These are phyloP conservation scores for Sphaerophoria taeniata DNA, from an alignment of 2,888 invertebrate genomes.

Conservation along the genomic window DNA sequence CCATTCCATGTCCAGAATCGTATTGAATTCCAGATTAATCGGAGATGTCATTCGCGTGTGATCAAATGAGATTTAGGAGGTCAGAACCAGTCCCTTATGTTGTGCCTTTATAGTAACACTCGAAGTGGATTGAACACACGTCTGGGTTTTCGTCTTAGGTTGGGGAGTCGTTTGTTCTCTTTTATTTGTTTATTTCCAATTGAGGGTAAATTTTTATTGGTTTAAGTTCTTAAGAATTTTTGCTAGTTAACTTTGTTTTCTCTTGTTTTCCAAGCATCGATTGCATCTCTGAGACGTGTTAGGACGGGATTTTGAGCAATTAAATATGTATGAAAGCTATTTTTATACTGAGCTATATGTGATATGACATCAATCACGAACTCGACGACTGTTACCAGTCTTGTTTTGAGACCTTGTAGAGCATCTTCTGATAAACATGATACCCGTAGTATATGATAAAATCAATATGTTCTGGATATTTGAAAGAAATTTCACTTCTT, in stretches of 20 bases:
- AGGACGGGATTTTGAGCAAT: constrained; percentile 67
- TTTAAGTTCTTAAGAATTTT: constrained; percentile 71
- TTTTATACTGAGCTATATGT: constrained; percentile 66
- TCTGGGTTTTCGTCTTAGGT: too few species aligned
- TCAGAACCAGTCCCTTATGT: constrained; percentile 72
- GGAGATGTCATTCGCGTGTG: constrained; percentile 74
- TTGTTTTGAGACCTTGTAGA: constrained; percentile 59
- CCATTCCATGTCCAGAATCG: constrained; percentile 34
- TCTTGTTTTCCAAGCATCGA: constrained; percentile 71
- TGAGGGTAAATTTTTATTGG: constrained; percentile 72
- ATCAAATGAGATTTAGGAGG: constrained; percentile 75
- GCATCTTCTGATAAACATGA: constrained; percentile 59
- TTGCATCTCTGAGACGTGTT: constrained; percentile 54
- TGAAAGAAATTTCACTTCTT: too few species aligned
- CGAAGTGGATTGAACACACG: constrained; percentile 1
- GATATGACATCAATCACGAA: constrained; percentile 68
- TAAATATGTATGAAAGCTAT: constrained; percentile 74
- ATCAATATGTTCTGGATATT: constrained; percentile 44
- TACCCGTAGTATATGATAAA: constrained; percentile 56
- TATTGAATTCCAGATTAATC: constrained; percentile 75
- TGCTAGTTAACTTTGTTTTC: constrained; percentile 71
- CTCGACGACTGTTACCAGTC: constrained; percentile 64
- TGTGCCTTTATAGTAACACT: not conserved
- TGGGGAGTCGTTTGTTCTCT: constrained; percentile 18
- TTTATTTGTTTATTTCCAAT: constrained; percentile 58